These are phyloP conservation scores for Atlantisia rogersi DNA, from an alignment of 2,113 vertebrate species.

Conservation along the genomic window DNA sequence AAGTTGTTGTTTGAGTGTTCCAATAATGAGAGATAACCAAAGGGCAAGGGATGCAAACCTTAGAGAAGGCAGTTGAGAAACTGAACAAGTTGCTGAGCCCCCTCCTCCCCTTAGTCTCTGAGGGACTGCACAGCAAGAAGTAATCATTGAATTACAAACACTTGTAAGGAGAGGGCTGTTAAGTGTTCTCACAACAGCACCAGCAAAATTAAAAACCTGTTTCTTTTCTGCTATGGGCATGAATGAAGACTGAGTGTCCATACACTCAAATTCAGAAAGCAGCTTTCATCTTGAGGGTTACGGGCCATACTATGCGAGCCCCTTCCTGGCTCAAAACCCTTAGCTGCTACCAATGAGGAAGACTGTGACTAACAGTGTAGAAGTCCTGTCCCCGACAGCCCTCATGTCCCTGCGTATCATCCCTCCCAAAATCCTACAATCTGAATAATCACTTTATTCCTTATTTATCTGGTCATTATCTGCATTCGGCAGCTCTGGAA, in stretches of 20 bases:
- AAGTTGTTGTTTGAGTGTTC: not conserved
- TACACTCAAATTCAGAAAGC: not conserved
- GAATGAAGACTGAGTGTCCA: not conserved
- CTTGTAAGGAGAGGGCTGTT: not conserved
- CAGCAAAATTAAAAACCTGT: not conserved
- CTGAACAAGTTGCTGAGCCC: not conserved
- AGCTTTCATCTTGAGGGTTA: not conserved
- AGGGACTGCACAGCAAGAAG: not conserved
- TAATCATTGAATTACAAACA: not conserved
- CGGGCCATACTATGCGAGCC: rapidly evolving
- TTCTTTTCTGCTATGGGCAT: not conserved
- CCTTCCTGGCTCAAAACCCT: not conserved
- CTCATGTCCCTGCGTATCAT: not conserved
- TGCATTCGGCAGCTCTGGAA: not conserved
- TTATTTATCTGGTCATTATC: not conserved
- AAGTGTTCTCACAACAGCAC: rapidly evolving
- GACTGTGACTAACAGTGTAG: not conserved
- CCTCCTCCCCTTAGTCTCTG: not conserved
- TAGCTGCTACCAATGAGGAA: not conserved
- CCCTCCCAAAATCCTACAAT: not conserved
- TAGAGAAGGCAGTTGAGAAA: not conserved
- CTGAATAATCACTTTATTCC: not conserved
- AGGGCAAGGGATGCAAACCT: not conserved
- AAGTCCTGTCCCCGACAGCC: rapidly evolving
- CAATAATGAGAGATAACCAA: not conserved